Evolutionary conservation across 37 sponge, comb jelly and placozoan genomes (phyloP).

Genomic region (Eunapius fragilis): DNA sequence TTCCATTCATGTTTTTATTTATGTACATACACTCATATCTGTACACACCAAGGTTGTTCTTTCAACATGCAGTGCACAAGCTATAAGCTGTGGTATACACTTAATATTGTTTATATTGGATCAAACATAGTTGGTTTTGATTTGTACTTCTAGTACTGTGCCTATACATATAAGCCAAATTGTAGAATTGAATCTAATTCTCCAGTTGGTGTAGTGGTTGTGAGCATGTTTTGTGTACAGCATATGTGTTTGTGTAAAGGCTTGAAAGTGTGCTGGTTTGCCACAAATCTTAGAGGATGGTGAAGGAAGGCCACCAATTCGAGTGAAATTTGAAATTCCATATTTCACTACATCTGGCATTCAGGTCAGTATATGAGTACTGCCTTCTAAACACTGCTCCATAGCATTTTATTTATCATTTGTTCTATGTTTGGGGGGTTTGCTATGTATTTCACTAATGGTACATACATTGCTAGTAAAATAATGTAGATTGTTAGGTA

Average conservation of each 20-base stretch:
- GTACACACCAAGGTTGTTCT: no score
- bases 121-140: no score
- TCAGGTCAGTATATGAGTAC: slow-evolving; percentile 83
- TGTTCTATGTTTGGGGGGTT: not conserved
- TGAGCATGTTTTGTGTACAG: slow-evolving; percentile 1
- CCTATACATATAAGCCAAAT: no score
- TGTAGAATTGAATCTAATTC: no score
- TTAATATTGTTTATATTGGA: no score
- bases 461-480: not conserved
- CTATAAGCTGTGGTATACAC: no score
- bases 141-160: no score
- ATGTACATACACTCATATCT: not conserved
- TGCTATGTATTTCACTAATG: not conserved
- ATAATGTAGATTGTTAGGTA: no score
- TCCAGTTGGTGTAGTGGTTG: no score
- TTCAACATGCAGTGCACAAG: no score
- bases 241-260: not conserved
- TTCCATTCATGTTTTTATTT: not conserved
- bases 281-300: slow-evolving; percentile 65
- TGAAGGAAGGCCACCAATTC: slow-evolving; percentile 94
- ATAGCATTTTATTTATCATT: not conserved
- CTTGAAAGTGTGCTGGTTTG: not conserved
- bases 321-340: slow-evolving; percentile 97
- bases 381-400: no score
- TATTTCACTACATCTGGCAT: slow-evolving; percentile 99